A percentile compares a stretch with the other conserved stretches of the same genome.
These are phyloP conservation scores for Neuroscelio doddi DNA, from an alignment of 2,888 invertebrate species.

Conservation along the genomic window DNA sequence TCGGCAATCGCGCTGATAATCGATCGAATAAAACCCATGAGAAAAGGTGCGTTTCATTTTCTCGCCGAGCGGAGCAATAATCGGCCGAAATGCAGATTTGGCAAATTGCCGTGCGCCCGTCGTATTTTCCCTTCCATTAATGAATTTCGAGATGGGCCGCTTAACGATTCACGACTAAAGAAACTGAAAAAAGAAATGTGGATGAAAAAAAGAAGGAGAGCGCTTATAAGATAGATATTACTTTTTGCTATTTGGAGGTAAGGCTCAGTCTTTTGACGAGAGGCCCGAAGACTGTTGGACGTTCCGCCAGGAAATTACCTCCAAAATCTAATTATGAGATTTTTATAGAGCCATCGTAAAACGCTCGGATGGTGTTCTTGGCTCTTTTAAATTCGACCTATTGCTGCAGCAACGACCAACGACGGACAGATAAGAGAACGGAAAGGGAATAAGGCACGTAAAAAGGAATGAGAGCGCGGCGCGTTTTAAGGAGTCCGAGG, in stretches of 20 bases:
- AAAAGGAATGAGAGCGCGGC: too few species aligned
- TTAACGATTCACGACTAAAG: conserved; percentile 6
- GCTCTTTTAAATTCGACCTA: conserved; percentile 45
- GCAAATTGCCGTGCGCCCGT: neutral
- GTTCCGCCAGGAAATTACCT: conserved; percentile 66
- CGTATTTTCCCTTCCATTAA: conserved; percentile 9
- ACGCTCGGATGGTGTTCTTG: conserved; percentile 51
- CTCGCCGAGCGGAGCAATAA: too few species aligned
- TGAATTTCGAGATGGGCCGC: conserved; percentile 8
- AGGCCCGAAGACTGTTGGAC: conserved; percentile 16
- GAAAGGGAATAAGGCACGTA: too few species aligned
- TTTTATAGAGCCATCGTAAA: conserved; percentile 72
- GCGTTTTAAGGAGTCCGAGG: too few species aligned
- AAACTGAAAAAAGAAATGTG: neutral
- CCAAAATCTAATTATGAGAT: conserved; percentile 71
- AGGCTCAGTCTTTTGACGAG: too few species aligned
- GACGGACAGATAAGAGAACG: conserved; percentile 39
- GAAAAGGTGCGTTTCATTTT: too few species aligned
- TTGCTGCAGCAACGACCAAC: conserved; percentile 21
- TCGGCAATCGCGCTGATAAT: neutral
- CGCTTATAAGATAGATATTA: conserved; percentile 23
- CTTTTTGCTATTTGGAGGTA: conserved; percentile 52
- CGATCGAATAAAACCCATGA: neutral
- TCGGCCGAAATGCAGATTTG: too few species aligned
- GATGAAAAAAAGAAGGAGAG: neutral